Base-by-base conservation (phyloP, 2,797 vertebrate species). In the Epinephelus awoara region DNA sequence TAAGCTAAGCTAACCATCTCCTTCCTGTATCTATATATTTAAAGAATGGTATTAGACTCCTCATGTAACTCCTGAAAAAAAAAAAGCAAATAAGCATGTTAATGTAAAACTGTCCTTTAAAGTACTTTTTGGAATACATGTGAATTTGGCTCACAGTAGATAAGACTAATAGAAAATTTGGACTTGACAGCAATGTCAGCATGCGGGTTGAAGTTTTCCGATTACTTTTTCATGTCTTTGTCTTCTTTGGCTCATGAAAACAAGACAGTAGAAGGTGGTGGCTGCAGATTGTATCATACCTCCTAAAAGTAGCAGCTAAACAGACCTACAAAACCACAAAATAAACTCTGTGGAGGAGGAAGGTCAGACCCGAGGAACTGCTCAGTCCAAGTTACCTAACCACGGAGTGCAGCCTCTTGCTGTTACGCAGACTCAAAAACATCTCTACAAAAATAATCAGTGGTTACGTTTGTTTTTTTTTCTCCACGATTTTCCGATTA, bases 161-260 rank as follows among this genome's bases (percentile, higher is more conserved):
- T 34, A 0, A 50, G 11, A 44, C 11, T 17, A 42, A 19, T 58
- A 52, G 52, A 64, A 72, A 62, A 72, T 77, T 50, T 77, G 40
- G 27, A 86, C 17, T 44, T 50, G 75, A 89, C 72, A 69, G 55
- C 21, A 82, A 49, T 46, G 52, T 72, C 66, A 64, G 49, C 40
- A 63, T 77, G 69, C 9, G 7, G 71, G 46, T 77, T 18, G 58
- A 55, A 21, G 44, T 34, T 67, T 77, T 46, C 21, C 76, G 85
- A 89, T 84, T 42, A 21, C 46, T 63, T 90, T 84, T 87, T 86
- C 74, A 52, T 71, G 69, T 74, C 67, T 88, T 74, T 56, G 74
- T 49, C 40, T 80, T 27, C 49, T 64, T 40, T 69, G 58, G 67
- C 59, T 46, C 18, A 1, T 19, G 56, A 81, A 57, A 84, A 72